Conservation (phyloP, 2,888 invertebrate genomes). For the Microplitis manilae region DNA sequence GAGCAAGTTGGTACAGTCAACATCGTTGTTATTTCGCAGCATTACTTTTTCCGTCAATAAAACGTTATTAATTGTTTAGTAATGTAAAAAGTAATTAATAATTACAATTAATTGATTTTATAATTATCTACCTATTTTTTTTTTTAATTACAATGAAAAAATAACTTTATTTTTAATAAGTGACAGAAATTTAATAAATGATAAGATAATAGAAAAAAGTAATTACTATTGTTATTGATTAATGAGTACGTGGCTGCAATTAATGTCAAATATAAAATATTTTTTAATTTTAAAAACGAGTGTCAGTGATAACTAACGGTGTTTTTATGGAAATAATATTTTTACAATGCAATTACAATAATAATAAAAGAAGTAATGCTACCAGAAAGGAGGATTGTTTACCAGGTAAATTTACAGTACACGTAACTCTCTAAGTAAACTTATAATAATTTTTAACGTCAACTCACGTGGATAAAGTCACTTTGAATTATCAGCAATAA, state of each 20-base stretch:
- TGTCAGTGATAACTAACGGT: not conserved
- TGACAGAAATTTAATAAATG: not conserved
- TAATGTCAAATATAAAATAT: slow-evolving; percentile 6
- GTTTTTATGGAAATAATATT: not conserved
- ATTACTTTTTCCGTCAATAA: slow-evolving; percentile 16
- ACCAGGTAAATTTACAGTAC: slow-evolving; percentile 35
- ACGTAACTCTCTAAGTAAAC: not conserved
- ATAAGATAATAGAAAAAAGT: not conserved
- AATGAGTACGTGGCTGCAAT: slow-evolving; percentile 25
- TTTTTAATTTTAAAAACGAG: not conserved
- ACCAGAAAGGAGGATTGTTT: slow-evolving; percentile 19
- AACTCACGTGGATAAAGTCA: slow-evolving; percentile 18
- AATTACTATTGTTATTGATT: not conserved
- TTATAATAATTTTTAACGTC: not conserved
- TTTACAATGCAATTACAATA: too few relatives aligned
- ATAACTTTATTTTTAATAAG: not conserved
- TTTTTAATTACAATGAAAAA: not conserved
- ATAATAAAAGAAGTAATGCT: slow-evolving; percentile 22
- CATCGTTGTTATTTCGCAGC: slow-evolving; percentile 34
- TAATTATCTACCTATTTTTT: too few relatives aligned
- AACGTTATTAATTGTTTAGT: not conserved
- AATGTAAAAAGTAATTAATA: not conserved
- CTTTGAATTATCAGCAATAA: slow-evolving; percentile 5
- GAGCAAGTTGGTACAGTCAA: slow-evolving; percentile 50
- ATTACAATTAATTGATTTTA: too few relatives aligned